Evolutionary conservation across 2,113 vertebrate genomes (phyloP).

Genomic region (Callithrix jacchus): DNA sequence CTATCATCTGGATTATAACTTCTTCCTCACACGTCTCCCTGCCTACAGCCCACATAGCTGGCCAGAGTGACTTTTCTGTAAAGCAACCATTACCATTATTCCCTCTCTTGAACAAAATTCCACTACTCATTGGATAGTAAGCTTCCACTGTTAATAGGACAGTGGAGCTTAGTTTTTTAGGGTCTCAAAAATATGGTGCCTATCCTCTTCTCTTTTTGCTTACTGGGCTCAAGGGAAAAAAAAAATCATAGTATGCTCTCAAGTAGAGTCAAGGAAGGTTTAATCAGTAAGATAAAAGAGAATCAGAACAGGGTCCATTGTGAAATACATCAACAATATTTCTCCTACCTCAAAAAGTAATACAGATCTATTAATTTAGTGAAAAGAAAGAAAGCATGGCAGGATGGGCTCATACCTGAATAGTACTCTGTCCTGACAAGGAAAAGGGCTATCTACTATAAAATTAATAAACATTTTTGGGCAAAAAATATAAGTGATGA

Average conservation of each 20-base stretch:
- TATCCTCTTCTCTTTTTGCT: not conserved
- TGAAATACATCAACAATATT: not conserved
- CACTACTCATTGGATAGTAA: not conserved
- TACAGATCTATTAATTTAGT: not conserved
- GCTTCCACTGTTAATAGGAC: not conserved
- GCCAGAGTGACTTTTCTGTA: not conserved
- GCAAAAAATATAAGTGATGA: not conserved
- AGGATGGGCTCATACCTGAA: not conserved
- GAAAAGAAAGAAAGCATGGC: not conserved
- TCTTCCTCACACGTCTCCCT: not conserved
- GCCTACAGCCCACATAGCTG: not conserved
- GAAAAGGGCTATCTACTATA: not conserved
- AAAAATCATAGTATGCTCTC: not conserved
- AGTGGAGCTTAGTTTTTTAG: not conserved
- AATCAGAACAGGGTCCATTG: not conserved
- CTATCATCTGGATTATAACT: not conserved
- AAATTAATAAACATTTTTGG: not conserved
- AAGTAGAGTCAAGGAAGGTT: not conserved
- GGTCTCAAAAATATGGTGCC: not conserved
- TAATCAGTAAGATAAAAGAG: not conserved
- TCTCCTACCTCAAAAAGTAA: not conserved
- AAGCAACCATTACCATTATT: not conserved
- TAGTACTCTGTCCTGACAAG: not conserved
- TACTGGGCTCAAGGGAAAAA: not conserved
- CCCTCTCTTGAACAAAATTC: not conserved